Evolutionary conservation across 2,797 vertebrate genomes (phyloP).

Genomic region (Ceryle rudis): DNA sequence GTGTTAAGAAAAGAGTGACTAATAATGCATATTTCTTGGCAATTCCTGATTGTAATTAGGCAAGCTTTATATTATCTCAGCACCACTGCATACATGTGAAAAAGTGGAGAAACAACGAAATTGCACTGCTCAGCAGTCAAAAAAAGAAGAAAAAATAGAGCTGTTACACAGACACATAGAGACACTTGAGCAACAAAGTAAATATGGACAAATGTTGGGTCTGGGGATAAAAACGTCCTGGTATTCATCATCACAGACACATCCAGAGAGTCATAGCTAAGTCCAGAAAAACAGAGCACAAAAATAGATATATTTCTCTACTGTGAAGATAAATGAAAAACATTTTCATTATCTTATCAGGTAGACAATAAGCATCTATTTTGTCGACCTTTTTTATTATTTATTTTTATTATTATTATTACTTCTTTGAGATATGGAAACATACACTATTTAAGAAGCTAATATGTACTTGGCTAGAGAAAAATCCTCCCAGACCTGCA

Average conservation of each 20-base stretch:
- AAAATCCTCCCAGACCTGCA: background rate
- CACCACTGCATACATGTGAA: background rate
- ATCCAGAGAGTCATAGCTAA: background rate
- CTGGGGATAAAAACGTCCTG: background rate
- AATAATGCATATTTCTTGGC: background rate
- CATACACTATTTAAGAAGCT: background rate
- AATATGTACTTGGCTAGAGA: background rate
- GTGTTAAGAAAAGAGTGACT: background rate
- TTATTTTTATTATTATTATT: no score
- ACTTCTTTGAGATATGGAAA: background rate
- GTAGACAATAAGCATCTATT: background rate
- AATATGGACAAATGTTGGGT: background rate
- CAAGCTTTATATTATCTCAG: background rate
- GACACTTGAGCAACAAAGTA: background rate
- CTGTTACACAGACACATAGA: background rate
- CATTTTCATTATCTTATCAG: background rate
- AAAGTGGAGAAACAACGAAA: background rate
- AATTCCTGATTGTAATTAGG: background rate
- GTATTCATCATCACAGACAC: background rate
- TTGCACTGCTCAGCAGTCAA: background rate
- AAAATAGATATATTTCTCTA: background rate
- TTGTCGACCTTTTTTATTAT: accelerated
- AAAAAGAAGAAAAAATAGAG: background rate
- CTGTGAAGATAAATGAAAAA: background rate
- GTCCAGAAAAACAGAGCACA: background rate